Conservation (phyloP, 2,888 invertebrate species). For the Galerucella nymphaeae region DNA sequence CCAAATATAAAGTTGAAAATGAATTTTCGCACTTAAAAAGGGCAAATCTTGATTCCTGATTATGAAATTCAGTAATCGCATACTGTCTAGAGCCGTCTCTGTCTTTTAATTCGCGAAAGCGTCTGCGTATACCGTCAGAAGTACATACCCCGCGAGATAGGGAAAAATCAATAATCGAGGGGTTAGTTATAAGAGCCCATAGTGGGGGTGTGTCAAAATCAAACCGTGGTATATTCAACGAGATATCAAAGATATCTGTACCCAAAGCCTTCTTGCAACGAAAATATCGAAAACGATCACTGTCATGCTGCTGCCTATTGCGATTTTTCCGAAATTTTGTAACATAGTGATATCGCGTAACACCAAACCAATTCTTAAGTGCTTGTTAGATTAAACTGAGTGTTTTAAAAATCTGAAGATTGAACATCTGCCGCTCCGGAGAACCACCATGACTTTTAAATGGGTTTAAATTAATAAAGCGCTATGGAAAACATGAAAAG, state of each 20-base stretch:
- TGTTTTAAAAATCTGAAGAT: conserved; percentile 22
- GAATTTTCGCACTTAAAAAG: neutral
- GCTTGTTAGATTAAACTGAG: conserved; percentile 23
- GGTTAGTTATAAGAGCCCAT: conserved; percentile 49
- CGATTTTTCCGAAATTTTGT: conserved; percentile 17
- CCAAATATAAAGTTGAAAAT: too few relatives aligned
- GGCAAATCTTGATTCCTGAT: neutral
- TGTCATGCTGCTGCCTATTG: conserved; percentile 25
- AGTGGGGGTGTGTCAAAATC: conserved; percentile 61
- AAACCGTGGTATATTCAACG: conserved; percentile 32
- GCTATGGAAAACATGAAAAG: conserved; percentile 11
- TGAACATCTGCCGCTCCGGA: conserved; percentile 34
- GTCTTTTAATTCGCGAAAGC: conserved; percentile 43
- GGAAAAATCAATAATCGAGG: conserved; percentile 59
- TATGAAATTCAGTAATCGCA: neutral
- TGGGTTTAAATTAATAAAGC: conserved; percentile 25
- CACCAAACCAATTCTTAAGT: conserved; percentile 23
- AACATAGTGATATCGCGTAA: conserved; percentile 24
- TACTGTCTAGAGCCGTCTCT: conserved; percentile 3
- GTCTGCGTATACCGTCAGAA: conserved; percentile 54
- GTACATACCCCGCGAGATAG: conserved; percentile 46
- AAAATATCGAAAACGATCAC: conserved; percentile 22
- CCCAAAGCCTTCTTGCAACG: conserved; percentile 25
- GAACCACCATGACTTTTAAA: conserved; percentile 33
- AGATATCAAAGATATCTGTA: conserved; percentile 28